Evolutionary conservation across 2,888 invertebrate species (phyloP).

Genomic region (Drosophila helvetica): DNA sequence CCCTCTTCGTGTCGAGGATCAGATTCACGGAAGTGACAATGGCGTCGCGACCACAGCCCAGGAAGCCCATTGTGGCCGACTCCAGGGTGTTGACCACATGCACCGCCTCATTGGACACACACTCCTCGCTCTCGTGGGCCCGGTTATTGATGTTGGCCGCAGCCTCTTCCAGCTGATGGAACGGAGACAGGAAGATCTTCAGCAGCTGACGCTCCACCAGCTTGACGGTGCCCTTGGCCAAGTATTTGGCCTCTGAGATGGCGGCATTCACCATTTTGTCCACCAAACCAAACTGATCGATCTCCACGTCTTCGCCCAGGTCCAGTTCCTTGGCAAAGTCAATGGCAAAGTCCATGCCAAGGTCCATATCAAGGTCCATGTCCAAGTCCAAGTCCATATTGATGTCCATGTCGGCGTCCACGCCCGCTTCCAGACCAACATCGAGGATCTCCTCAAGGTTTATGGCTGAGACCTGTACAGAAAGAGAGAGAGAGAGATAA

Average conservation of each 20-base stretch:
- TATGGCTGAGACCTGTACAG: slow-evolving; percentile 13
- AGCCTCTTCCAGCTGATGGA: slow-evolving; percentile 25
- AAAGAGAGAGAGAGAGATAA: neutral
- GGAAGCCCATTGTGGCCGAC: slow-evolving; percentile 19
- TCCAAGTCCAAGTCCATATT: slow-evolving; percentile 2
- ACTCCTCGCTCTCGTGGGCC: slow-evolving; percentile 35
- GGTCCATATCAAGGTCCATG: neutral
- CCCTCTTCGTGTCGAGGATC: slow-evolving; percentile 19
- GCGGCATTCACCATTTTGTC: slow-evolving; percentile 13
- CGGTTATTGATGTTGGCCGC: slow-evolving; percentile 34
- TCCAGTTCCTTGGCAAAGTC: slow-evolving; percentile 8
- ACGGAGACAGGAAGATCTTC: slow-evolving; percentile 36
- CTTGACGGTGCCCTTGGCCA: slow-evolving; percentile 18
- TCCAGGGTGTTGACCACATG: slow-evolving; percentile 17
- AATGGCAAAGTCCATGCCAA: slow-evolving; percentile 1
- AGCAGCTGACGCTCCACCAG: slow-evolving; percentile 38
- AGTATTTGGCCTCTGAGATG: slow-evolving; percentile 12
- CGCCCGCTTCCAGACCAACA: neutral
- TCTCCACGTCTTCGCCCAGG: slow-evolving; percentile 2
- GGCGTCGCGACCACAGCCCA: slow-evolving; percentile 33
- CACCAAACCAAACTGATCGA: slow-evolving; percentile 21
- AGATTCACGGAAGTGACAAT: slow-evolving; percentile 28
- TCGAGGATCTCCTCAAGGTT: slow-evolving; percentile 1
- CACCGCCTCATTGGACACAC: slow-evolving; percentile 24
- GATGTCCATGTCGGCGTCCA: slow-evolving; percentile 1